phyloP scores from a whole-genome alignment of 1,140 invertebrate genomes.

The fruit fly (Drosophila melanogaster) region Release_6_plus_ISO1_MT NC_004354.4:18346001-18346500 shows the following conservation, averaged over 20 bases:
- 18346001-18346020: constrained; percentile 60
- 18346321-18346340: constrained; percentile 4
- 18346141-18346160: not conserved
- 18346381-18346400: not conserved
- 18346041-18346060: not conserved
- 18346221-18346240: constrained; percentile 34
- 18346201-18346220: constrained; percentile 33
- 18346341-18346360: not conserved
- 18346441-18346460: too few species aligned
- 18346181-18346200: not conserved
- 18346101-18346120: constrained; percentile 18
- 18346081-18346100: constrained; percentile 68
- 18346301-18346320: constrained; percentile 16
- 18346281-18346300: constrained; percentile 8
- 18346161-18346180: too few species aligned
- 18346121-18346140: constrained; percentile 34
- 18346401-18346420: not conserved
- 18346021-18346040: not conserved
- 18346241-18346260: constrained; percentile 7
- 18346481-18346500: too few species aligned
- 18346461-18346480: too few species aligned
- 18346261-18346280: constrained; percentile 17
- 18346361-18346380: not conserved
- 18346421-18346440: not conserved
- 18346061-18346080: constrained; percentile 74